A percentile compares a stretch with the other conserved stretches of the same genome.
Conservation (phyloP, 2,113 vertebrate species). For the Semnornis frantzii region DNA sequence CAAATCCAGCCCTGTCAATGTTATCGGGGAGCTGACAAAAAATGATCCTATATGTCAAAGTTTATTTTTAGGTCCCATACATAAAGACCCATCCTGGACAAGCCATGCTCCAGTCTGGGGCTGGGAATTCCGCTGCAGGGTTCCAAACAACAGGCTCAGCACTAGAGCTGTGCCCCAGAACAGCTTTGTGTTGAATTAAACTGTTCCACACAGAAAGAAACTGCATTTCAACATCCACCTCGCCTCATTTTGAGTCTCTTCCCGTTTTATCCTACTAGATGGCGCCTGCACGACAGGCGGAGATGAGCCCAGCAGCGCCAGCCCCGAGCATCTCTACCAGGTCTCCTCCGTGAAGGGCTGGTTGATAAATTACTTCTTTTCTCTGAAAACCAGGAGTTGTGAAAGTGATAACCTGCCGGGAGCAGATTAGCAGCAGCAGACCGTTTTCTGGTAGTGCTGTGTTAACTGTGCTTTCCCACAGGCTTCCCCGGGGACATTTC, state of each 20-base stretch:
- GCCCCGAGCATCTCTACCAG: background rate
- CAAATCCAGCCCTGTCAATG: background rate
- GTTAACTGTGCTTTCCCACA: background rate
- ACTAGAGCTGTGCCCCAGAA: background rate
- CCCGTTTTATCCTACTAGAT: slow-evolving; percentile 54
- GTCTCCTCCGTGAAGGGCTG: background rate
- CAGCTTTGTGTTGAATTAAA: background rate
- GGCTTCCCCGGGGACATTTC: background rate
- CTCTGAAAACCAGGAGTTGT: slow-evolving; percentile 14
- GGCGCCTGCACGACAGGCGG: slow-evolving; percentile 17
- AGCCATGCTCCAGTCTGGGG: background rate
- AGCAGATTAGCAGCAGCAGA: slow-evolving; percentile 20
- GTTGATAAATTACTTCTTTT: slow-evolving; percentile 30
- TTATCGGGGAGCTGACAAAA: background rate
- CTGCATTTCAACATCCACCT: background rate
- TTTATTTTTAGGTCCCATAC: background rate
- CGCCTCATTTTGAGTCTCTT: background rate
- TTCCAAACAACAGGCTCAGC: background rate
- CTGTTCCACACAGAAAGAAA: background rate
- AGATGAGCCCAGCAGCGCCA: background rate
- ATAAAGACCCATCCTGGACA: background rate
- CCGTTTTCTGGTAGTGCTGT: fast-evolving
- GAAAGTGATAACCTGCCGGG: background rate
- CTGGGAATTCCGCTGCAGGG: background rate
- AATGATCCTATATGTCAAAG: background rate